Base-by-base conservation (phyloP, 2,888 invertebrate species). In the Callosobruchus maculatus region DNA sequence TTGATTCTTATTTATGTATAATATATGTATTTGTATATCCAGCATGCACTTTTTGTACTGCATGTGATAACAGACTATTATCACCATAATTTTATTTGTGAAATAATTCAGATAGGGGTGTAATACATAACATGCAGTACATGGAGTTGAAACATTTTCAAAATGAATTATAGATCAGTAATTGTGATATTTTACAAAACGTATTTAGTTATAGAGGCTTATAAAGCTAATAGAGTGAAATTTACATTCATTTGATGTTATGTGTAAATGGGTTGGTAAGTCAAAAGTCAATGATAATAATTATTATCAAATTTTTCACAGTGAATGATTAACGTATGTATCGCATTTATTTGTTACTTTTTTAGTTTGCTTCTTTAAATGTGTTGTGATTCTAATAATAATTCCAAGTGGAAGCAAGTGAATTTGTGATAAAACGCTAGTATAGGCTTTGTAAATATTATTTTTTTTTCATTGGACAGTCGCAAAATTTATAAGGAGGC, bases 321-420 rank as follows among this genome's bases (percentile, higher is more conserved):
- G 49, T 49, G 49, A 49, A 70, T 26, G 70, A 70, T 49, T 49
- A 49, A 13, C 49, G 68, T 68, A 22, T 21, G 21, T 68, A 21
- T 20, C 75, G 80, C 80, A 80, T 80, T 80, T 84, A 80, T 81
- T 81, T 80, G 80, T 81, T 83, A 67, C 73, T 75, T 81, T 79
- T 82, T 84, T 81, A 80, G 78, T 82, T 83, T 82, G 85, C 84
- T 84, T 84, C 81, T 85, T 84, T 84, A 83, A 84, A 81, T 84
- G 81, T 83, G 85, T 85, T 81, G 86, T 86, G 86, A 86, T 86
- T 84, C 82, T 84, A 81, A 83, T 80, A 83, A 82, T 79, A 80
- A 86, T 85, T 86, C 85, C 85, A 85, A 83, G 82, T 78, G 83
- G 79, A 85, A 86, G 86, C 85, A 87, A 86, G 85, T 84, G 83